These are phyloP conservation scores for Mechanitis messenoides DNA, from an alignment of 2,888 invertebrate genomes.

Conservation along the genomic window DNA sequence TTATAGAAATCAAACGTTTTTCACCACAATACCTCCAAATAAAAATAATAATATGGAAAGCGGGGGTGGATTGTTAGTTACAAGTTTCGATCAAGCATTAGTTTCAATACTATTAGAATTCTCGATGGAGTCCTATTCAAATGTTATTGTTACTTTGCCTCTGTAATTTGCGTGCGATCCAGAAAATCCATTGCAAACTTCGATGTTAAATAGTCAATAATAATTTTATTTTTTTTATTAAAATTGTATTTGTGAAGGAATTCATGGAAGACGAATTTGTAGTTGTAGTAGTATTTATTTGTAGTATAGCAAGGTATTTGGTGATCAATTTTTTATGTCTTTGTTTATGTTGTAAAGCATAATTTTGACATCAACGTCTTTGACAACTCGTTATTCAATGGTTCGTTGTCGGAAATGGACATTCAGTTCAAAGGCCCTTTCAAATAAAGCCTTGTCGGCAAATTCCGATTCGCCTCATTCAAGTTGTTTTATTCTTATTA, in stretches of 20 bases:
- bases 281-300: neutral
- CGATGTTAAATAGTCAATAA: slow-evolving; percentile 8
- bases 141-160: slow-evolving; percentile 26
- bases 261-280: neutral
- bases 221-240: neutral
- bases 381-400: slow-evolving; percentile 60
- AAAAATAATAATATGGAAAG: slow-evolving; percentile 65
- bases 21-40: slow-evolving; percentile 55
- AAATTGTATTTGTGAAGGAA: no score
- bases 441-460: slow-evolving; percentile 55
- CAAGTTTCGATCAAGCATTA: slow-evolving; percentile 22
- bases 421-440: slow-evolving; percentile 55
- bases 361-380: slow-evolving; percentile 65
- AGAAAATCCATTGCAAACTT: slow-evolving; percentile 17
- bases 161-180: slow-evolving; percentile 19
- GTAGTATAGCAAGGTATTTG: slow-evolving; percentile 8
- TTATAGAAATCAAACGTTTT: slow-evolving; percentile 59
- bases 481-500: slow-evolving; percentile 36
- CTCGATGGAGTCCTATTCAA: slow-evolving; percentile 27
- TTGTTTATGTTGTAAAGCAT: slow-evolving; percentile 29
- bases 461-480: slow-evolving; percentile 49
- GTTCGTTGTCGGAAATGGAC: slow-evolving; percentile 69
- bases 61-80: slow-evolving; percentile 54
- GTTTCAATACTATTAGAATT: slow-evolving; percentile 26
- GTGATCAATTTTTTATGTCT: slow-evolving; percentile 12